Conservation (phyloP, 2,888 invertebrate species). For the Adelphocoris suturalis region DNA sequence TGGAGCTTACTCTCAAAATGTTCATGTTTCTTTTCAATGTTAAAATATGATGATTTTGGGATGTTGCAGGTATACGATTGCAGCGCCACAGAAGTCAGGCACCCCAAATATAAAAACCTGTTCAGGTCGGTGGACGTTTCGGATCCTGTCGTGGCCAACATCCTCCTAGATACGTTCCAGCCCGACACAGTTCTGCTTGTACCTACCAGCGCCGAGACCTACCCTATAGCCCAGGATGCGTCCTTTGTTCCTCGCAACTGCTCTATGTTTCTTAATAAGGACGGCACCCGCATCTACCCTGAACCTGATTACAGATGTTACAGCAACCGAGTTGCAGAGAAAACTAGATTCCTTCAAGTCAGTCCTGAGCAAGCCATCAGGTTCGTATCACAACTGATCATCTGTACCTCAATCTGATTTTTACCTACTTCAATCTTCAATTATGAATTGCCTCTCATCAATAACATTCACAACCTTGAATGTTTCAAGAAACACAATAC, state of each 20-base stretch:
- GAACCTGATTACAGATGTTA: constrained; percentile 89
- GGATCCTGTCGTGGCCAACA: constrained; percentile 90
- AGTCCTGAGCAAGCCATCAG: constrained; percentile 83
- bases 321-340: constrained; percentile 73
- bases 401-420: too few species aligned
- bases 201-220: constrained; percentile 84
- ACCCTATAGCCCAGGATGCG: constrained; percentile 83
- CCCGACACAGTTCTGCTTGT: constrained; percentile 90
- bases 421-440: too few species aligned
- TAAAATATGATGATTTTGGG: constrained; percentile 46
- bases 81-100: constrained; percentile 74
- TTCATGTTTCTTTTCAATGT: constrained; percentile 74
- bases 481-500: too few species aligned
- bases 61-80: constrained; percentile 80
- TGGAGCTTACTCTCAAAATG: not conserved
- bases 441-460: too few species aligned
- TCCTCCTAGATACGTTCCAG: constrained; percentile 87
- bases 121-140: constrained; percentile 86
- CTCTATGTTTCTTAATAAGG: constrained; percentile 83
- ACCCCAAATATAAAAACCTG: constrained; percentile 80
- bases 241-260: constrained; percentile 86
- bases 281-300: constrained; percentile 85
- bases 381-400: too few species aligned
- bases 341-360: constrained; percentile 83
- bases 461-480: too few species aligned